A percentile compares a stretch with the other conserved stretches of the same genome.
These are phyloP conservation scores for Bagarius yarrelli DNA, from an alignment of 2,113 vertebrate species.

Conservation along the genomic window DNA sequence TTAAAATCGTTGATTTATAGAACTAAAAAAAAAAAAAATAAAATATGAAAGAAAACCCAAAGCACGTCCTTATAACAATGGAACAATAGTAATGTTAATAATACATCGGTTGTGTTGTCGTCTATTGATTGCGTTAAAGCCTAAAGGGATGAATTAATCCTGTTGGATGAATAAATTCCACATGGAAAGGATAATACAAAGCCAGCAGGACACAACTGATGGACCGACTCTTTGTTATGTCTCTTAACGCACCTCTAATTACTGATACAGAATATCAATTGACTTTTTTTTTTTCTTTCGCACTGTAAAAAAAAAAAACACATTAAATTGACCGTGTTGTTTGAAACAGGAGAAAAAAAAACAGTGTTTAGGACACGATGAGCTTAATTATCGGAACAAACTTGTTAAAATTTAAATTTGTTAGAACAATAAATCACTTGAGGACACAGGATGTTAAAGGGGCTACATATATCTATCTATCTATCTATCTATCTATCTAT, in stretches of 20 bases:
- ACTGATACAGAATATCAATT: background rate
- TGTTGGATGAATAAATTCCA: background rate
- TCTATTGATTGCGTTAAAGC: background rate
- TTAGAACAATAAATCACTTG: no score
- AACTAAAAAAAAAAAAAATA: background rate
- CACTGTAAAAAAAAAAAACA: background rate
- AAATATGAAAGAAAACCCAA: background rate
- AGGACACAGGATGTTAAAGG: no score
- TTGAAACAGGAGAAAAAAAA: background rate
- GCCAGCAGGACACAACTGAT: background rate
- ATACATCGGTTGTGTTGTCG: background rate
- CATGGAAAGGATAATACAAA: background rate
- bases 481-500: no score
- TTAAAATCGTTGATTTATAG: constrained; percentile 4
- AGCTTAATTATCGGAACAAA: no score
- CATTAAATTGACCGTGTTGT: background rate
- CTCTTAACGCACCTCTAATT: constrained; percentile 1
- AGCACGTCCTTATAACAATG: background rate
- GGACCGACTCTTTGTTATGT: background rate
- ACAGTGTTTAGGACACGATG: no score
- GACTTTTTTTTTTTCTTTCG: background rate
- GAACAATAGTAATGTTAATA: constrained; percentile 21
- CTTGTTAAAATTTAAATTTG: no score
- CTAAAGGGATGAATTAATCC: constrained; percentile 14
- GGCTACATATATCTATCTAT: no score